phyloP scores from a whole-genome alignment of 2,888 invertebrate genomes.

The Nomada goodeniana region DNA sequence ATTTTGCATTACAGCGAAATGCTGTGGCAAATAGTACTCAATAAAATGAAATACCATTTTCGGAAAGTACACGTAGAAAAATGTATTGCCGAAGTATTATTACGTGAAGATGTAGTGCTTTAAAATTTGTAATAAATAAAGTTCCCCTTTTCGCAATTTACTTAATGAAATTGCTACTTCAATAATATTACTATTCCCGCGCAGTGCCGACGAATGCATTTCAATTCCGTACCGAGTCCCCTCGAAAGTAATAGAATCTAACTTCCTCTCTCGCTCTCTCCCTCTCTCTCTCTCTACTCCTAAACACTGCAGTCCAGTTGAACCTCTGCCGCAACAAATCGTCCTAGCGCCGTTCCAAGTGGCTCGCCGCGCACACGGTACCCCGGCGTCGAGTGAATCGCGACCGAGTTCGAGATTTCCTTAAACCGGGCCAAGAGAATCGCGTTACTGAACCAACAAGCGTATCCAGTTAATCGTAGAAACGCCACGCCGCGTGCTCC shows the following conservation, averaged over 20 bases:
- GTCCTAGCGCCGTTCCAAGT: neutral
- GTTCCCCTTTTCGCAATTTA: neutral
- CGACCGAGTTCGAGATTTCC: constrained; percentile 38
- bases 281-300: too few relatives aligned
- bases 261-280: too few relatives aligned
- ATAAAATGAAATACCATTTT: too few relatives aligned
- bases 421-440: constrained; percentile 43
- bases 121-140: too few relatives aligned
- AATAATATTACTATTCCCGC: neutral
- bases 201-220: neutral
- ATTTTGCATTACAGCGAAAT: too few relatives aligned
- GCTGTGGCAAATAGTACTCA: too few relatives aligned
- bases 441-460: constrained; percentile 53
- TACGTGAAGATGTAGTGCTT: too few relatives aligned
- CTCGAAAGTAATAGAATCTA: neutral
- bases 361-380: constrained; percentile 10
- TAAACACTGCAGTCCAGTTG: neutral
- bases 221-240: neutral
- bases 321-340: constrained; percentile 12
- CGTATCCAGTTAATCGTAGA: constrained; percentile 60
- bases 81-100: too few relatives aligned
- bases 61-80: too few relatives aligned
- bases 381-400: constrained; percentile 5
- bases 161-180: neutral
- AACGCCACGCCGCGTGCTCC: constrained; percentile 32